phyloP scores from a whole-genome alignment of 2,797 vertebrate species.

The Basileuterus tristriatus region DNA sequence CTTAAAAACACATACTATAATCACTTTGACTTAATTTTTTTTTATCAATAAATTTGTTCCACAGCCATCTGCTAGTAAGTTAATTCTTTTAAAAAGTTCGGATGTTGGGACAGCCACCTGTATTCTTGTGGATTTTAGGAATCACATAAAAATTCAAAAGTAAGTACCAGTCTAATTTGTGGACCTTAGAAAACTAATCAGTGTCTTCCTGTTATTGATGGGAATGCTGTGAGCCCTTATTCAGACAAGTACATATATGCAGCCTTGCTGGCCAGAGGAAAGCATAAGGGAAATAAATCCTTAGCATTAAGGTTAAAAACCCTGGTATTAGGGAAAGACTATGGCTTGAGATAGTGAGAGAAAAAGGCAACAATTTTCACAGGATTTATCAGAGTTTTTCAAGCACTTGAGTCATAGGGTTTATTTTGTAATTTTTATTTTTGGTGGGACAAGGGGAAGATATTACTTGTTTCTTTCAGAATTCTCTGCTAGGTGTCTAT shows the following conservation, averaged over 20 bases:
- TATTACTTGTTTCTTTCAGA: rapidly evolving
- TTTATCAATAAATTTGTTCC: not conserved
- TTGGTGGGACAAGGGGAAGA: rapidly evolving
- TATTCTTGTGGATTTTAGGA: not conserved
- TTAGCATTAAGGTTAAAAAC: not conserved
- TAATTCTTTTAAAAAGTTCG: not conserved
- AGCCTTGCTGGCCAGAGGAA: not conserved
- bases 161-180: not conserved
- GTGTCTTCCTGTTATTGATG: not conserved
- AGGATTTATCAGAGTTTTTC: not conserved
- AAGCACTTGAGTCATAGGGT: not conserved
- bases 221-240: not conserved
- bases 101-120: not conserved
- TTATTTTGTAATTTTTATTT: not conserved
- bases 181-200: not conserved
- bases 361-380: not conserved
- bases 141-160: not conserved
- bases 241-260: not conserved
- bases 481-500: not conserved
- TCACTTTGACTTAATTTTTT: not conserved
- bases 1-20: not conserved
- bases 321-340: not conserved
- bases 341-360: not conserved
- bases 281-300: not conserved
- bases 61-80: not conserved